phyloP scores from a whole-genome alignment of 2,797 vertebrate genomes.

The Sarcoramphus papa region DNA sequence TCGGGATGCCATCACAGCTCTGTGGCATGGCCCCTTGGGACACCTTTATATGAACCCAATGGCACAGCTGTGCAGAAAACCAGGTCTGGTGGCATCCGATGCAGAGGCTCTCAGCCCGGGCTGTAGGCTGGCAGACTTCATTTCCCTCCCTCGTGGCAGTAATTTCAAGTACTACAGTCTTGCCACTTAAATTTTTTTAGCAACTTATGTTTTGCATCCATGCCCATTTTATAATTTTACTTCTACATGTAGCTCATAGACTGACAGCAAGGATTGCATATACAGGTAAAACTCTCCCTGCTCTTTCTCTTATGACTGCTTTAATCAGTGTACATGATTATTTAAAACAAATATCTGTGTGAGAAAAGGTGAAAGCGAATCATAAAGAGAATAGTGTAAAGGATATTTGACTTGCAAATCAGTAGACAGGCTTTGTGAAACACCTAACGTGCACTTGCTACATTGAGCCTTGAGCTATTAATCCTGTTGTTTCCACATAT shows the following conservation, averaged over 20 bases:
- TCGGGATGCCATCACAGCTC: neutral
- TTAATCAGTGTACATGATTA: neutral
- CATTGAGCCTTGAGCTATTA: neutral
- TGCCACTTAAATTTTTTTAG: neutral
- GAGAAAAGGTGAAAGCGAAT: neutral
- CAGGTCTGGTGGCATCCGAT: rapidly evolving
- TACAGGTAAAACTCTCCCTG: neutral
- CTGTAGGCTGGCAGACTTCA: neutral
- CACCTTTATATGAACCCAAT: neutral
- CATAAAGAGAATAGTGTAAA: neutral
- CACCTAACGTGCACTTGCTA: neutral
- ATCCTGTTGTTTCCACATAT: neutral
- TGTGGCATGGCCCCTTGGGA: neutral
- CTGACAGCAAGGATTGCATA: neutral
- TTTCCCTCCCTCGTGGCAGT: neutral
- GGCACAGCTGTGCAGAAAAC: neutral
- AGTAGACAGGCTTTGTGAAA: neutral
- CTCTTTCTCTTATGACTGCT: neutral
- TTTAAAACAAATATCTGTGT: neutral
- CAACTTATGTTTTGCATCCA: neutral
- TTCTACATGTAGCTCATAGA: neutral
- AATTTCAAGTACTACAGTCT: neutral
- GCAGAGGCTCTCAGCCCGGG: neutral
- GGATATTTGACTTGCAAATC: neutral
- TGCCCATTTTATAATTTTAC: neutral